Base-by-base conservation (phyloP, 2,888 invertebrate species). In the Latheticus oryzae region DNA sequence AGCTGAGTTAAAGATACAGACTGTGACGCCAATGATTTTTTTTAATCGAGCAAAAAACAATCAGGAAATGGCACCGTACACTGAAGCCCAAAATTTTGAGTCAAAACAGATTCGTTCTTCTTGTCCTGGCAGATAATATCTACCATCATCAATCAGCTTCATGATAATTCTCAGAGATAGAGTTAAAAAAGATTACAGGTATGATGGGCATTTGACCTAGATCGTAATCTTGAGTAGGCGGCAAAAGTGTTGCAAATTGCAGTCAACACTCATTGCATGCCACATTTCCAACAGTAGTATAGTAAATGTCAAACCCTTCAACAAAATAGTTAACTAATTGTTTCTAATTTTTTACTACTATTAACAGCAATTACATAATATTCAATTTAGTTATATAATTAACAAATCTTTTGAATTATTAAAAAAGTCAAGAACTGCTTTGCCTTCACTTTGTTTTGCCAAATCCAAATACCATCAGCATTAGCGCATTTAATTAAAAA, bases 151-250 rank as follows among this genome's bases (percentile, higher is more conserved):
- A n/a, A n/a, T n/a, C n/a, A n/a, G n/a, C n/a, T n/a, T n/a, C n/a
- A n/a, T n/a, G n/a, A n/a, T n/a, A n/a, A n/a, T n/a, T n/a, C n/a
- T n/a, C n/a, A n/a, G n/a, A n/a, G n/a, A n/a, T n/a, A n/a, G n/a
- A n/a, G n/a, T n/a, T n/a, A n/a, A n/a, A n/a, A n/a, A n/a, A 8
- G 12, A 37, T 17, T 37, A 17, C 3, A 8, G 35, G 15, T 17
- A 37, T 8, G 19, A 37, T 37, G 19, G 17, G 19, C 19, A 16
- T 37, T 37, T 37, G 35, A 37, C 35, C 35, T 19, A 37, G 35
- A 37, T 37, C 19, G 9, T 19, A 19, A 37, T 37, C 35, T 37
- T 19, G 15, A 19, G 35, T 37, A 8, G 35, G 35, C 35, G 35
- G 4, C 15, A 37, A 37, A 37, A 17, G 15, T 15, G 15, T 37